Base-by-base conservation (phyloP, 2,113 vertebrate genomes). In the Panurus biarmicus region DNA sequence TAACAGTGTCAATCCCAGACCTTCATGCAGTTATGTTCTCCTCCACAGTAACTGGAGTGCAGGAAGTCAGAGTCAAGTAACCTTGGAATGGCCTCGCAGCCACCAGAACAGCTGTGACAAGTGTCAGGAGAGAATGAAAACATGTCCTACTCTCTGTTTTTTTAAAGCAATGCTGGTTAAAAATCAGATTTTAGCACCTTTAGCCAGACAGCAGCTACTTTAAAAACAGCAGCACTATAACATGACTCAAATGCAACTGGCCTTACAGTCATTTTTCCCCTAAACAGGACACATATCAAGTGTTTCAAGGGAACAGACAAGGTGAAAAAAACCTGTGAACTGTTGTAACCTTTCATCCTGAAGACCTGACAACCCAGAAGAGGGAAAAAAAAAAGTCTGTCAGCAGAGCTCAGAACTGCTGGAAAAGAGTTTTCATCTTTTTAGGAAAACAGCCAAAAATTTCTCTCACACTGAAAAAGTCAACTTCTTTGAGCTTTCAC, bases 401-500 rank as follows among this genome's bases (percentile, higher is more conserved):
- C 80, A 96, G 33, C 53, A 81, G 58, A 71, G 60, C 20, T 81
- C 44, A 85, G 62, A 71, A 60, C 13, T 77, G 36, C 61, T 61
- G 42, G 57, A 47, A 91, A 77, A 60, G 19, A 56, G 14, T 81
- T 87, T 47, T 60, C 65, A 93, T 78, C 40, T 60, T 62, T 81
- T 66, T 57, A 91, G 77, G 77, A 95, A 85, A 72, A 56, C 14
- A 57, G 81, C 51, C 56, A 95, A 86, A 86, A 87, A 26, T 40
- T 47, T 78, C 44, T 78, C 42, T 61, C 42, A 11, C 38, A 15
- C 44, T 56, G 40, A 72, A 84, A 61, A 85, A 89, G 70, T 66
- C 86, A 91, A 53, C 36, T 78, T 87, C 40, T 65, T 93, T 69
- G 61, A 91, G 70, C 57, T 85, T 77, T 53, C 44, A 28, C 17